Base-by-base conservation (phyloP, 1,140 invertebrate genomes). In the Calliopsis andreniformis region DNA sequence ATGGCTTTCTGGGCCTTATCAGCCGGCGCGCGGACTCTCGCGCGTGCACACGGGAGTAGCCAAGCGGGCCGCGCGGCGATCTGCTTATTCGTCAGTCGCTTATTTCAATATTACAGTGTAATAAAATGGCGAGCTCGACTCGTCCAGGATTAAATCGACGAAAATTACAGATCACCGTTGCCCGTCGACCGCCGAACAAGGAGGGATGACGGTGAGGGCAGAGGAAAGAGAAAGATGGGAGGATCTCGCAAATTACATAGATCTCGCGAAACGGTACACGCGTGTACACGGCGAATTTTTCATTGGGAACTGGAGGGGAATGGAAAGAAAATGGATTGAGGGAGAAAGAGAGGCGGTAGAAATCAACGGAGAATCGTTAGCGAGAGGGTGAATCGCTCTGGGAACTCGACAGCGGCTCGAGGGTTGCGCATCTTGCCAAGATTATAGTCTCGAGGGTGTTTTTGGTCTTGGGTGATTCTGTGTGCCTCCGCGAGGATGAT, bases 51-150 rank as follows among this genome's bases (percentile, higher is more conserved):
- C 39, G 7, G 4, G n/a, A 16, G 18, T 5, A 30, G 16, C 16
- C 16, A 6, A 7, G 25, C 23, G 35, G 8, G 5, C 62, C 23
- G n/a, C 20, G n/a, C 28, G 5, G 12, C 56, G 69, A 71, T 32
- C 45, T 23, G 70, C 59, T 72, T 63, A 63, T 72, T 53, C 58
- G 69, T 72, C 58, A 63, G 49, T 42, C 51, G 62, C 62, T 73
- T 75, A 67, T 75, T 75, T 75, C 71, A 75, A 75, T 75, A 75
- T 75, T 75, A 75, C 71, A 75, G 39, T 75, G 71, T 75, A 75
- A 75, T 75, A 39, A 75, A 75, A 75, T 75, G 56, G 62, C 63
- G 51, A 67, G 62, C 62, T 10, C 28, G 42, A 67, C 51, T 56
- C 62, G 71, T 45, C 39, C n/a, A 35, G 39, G 71, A 75, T 75